Evolutionary conservation across 2,888 invertebrate genomes (phyloP).

Genomic region (Oscheius sp.): DNA sequence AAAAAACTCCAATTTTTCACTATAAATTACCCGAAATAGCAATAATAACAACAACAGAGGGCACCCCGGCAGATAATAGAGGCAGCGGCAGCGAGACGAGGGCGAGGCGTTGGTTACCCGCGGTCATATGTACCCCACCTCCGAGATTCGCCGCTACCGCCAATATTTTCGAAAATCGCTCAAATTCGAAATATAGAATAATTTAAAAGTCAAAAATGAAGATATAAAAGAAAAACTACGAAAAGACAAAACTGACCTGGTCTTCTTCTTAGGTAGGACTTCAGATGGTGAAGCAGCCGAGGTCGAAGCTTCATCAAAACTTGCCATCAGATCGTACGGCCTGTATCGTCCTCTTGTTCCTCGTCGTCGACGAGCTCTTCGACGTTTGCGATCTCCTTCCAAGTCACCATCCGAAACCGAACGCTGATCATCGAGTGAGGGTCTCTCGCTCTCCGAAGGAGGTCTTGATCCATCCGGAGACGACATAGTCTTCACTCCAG

Average conservation of each 20-base stretch:
- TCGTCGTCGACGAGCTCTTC: constrained; percentile 13
- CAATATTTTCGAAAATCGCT: constrained; percentile 10
- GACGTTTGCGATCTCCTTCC: constrained; percentile 15
- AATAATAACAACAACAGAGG: not conserved
- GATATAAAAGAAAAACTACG: constrained; percentile 21
- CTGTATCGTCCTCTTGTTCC: constrained; percentile 15
- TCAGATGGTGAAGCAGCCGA: too few relatives aligned
- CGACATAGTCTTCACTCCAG: constrained; percentile 5
- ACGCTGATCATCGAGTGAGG: constrained; percentile 9
- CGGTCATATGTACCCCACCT: constrained; percentile 26
- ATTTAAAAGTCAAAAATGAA: not conserved
- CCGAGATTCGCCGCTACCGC: not conserved
- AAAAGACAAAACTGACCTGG: constrained; percentile 25
- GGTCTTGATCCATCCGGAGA: constrained; percentile 15
- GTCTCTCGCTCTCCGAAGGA: not conserved
- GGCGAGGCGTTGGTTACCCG: not conserved
- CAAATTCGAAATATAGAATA: not conserved
- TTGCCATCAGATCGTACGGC: constrained; percentile 27
- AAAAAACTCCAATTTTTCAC: not conserved
- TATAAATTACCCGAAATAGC: not conserved
- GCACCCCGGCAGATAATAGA: not conserved
- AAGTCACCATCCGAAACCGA: constrained; percentile 25
- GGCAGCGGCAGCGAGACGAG: not conserved
- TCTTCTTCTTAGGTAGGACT: not conserved
- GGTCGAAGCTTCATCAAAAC: not conserved